Evolutionary conservation across 2,113 vertebrate species (phyloP), one percentile per base, ranked within the genome.

Genomic region (Dolichallabes microphthalmus): DNA sequence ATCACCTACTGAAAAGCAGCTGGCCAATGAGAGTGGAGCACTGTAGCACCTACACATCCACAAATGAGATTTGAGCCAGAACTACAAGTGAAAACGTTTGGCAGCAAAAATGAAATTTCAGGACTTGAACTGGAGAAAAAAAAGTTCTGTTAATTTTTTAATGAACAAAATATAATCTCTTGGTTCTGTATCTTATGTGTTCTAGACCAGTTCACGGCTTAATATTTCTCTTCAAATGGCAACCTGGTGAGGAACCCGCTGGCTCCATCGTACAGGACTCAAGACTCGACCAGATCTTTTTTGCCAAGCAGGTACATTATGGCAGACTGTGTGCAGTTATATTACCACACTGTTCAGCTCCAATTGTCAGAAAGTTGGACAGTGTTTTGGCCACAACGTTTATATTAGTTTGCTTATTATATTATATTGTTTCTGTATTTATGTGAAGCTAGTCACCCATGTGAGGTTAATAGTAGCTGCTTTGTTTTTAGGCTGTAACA

Each of bases 211-310:
- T 99, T 86, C 98, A 99, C 85, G 98, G 97, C 27, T 91, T 99
- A 87, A 99, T 99, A 92, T 99, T 99, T 93, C 96, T 99, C 74
- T 99, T 99, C 93, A 99, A 99, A 91, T 99, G 98, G 98, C 97
- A 99, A 89, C 97, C 97, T n/a, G 98, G 98, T 85, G 98, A 99
- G 89, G 97, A 99, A 93, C 97, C 98, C 71, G 97, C 97, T 0
- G 98, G 98, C 73, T 99, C 98, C 69, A 96, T 99, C 86, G 98
- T 99, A 80, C 97, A 98, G 89, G 98, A 99, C 92, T 99, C 98
- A 63, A 96, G 98, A 92, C 94, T 99, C 79, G 98, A 99, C 82
- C 96, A 96, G 11, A 96, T 99, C 90, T 99, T 99, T 94, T 99
- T 99, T 95, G 97, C 98, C 75, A 99, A 99, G 91, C 98, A 99